Base-by-base conservation (phyloP, 2,113 vertebrate genomes). In the Poecilia latipinna region DNA sequence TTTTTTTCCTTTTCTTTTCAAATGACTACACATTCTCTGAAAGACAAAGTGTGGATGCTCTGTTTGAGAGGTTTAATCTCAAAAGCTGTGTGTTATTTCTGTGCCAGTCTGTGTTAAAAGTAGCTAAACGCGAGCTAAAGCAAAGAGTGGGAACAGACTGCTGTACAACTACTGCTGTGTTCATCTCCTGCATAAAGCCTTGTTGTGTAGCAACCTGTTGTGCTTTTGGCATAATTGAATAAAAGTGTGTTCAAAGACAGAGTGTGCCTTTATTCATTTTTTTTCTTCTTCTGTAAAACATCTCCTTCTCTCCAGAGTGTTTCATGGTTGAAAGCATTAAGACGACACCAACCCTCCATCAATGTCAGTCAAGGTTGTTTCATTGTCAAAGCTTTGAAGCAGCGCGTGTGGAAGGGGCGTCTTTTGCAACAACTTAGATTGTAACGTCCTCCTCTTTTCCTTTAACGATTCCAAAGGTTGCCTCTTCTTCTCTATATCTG, bases 151-250 rank as follows among this genome's bases (percentile, higher is more conserved):
- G 66, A 70, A 32, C 69, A 80, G 28, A 60, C 68, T 3, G 26
- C 74, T 78, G 71, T 73, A 82, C 15, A 75, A 77, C 51, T 75
- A 86, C 79, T 19, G 60, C 67, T 77, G 17, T 86, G 72, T 83
- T 86, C 74, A 86, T 89, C 86, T n/a, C 71, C 68, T 51, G 78
- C 90, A 90, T 91, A 84, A 80, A 83, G 80, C 82, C 87, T 86
- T 91, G 82, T 82, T 88, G 81, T 91, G 78, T 92, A 87, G 82
- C 80, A 67, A 81, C 72, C 80, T 85, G 88, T 89, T 88, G 88
- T 93, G 90, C 88, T 93, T 92, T 92, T 90, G 86, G 84, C 89
- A 90, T 86, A 80, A 85, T 75, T 84, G 81, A 90, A 90, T 87
- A 87, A 88, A 91, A 81, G 70, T 79, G 68, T 76, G 74, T 86